Evolutionary conservation across 2,888 invertebrate species (phyloP), one percentile per base, ranked within the genome.

Genomic region (Hyposoter dolosus): DNA sequence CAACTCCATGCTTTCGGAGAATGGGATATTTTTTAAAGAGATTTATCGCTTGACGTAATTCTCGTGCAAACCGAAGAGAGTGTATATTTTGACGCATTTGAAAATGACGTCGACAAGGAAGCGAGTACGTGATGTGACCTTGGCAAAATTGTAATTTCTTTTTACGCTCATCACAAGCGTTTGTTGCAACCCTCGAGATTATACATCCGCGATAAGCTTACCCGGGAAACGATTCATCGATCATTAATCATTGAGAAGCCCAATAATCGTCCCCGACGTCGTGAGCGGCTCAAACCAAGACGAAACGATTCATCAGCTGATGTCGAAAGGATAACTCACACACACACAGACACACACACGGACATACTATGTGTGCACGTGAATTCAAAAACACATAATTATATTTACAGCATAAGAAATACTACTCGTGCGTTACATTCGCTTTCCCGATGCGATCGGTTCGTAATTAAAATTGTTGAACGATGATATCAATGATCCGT

Each of bases 401-500:
- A 53, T 71, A 56, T 6, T 28, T n/a, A 47, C 28, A 43, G 74
- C 50, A 19, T 32, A 15, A 69, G 60, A 4, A 60, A 71, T 19
- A 2, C 7, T 19, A 2, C 7, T n/a, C 23, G 35, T 68, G 15
- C 19, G 69, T 68, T 32, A 71, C 28, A 60, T 15, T 60, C 43
- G 53, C 60, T 60, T 50, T 40, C 43, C 23, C 71, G 69, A 65
- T 76, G 50, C 63, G 75, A 79, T 83, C 66, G 68, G 74, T 74
- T 85, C 68, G 72, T 47, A 85, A 82, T 84, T 84, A 84, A 84
- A 84, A 84, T 80, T 75, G 28, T 80, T 76, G 40, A 84, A 43
- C 66, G 77, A 77, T 77, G 15, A 66, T 53, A 77, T 77, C 72
- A 19, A 83, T 66, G 71, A 53, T 72, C 23, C 17, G n/a, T 56